phyloP scores from a whole-genome alignment of 2,888 invertebrate genomes.

The Tetramorium bicarinatum region DNA sequence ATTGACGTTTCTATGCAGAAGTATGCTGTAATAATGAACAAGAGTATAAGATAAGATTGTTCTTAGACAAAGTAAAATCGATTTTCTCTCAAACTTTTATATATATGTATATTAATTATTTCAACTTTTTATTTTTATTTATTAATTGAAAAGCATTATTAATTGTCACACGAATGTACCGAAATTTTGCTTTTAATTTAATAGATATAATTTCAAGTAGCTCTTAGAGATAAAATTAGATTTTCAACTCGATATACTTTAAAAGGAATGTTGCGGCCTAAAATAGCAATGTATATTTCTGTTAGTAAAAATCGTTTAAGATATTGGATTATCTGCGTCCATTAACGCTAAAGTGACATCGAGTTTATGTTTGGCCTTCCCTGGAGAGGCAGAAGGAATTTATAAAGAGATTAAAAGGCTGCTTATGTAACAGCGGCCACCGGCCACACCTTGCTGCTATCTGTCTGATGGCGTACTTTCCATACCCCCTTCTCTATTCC shows the following conservation, averaged over 20 bases:
- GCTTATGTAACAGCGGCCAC: constrained; percentile 40
- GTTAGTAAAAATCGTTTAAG: neutral
- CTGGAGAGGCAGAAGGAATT: constrained; percentile 25
- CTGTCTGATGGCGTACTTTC: constrained; percentile 42
- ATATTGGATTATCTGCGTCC: constrained; percentile 15
- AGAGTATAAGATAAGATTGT: neutral
- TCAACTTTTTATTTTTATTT: neutral
- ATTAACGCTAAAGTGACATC: constrained; percentile 30
- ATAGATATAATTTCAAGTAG: neutral
- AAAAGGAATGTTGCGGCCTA: neutral
- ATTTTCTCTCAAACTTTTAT: neutral
- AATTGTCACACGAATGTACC: neutral
- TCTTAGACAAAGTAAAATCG: neutral
- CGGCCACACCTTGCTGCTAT: constrained; percentile 43
- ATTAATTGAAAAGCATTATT: neutral
- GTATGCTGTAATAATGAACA: neutral
- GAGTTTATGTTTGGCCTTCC: constrained; percentile 20
- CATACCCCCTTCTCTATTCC: constrained; percentile 15
- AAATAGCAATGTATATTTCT: neutral
- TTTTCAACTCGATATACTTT: constrained; percentile 1
- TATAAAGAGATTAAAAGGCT: constrained; percentile 45
- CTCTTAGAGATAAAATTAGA: neutral
- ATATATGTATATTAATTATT: neutral
- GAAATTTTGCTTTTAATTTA: neutral
- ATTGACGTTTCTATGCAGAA: too few relatives aligned